Evolutionary conservation across 2,113 vertebrate genomes (phyloP), one percentile per base, ranked within the genome.

Genomic region (Hymenochirus boettgeri): DNA sequence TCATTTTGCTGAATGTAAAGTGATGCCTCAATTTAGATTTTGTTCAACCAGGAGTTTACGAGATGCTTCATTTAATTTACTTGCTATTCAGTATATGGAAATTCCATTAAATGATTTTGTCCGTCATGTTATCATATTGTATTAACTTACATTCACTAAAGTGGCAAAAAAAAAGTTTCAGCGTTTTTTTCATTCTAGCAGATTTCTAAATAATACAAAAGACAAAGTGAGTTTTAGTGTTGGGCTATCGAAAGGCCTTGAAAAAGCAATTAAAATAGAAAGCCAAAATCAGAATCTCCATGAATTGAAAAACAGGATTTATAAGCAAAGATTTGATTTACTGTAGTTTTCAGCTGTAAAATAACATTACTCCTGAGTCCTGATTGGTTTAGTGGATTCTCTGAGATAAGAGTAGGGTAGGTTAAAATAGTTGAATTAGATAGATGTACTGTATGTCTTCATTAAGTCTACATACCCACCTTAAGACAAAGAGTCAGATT

Each of bases 1-100:
- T 22, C 33, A 25, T 46, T 65, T 13, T 57, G 48, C 17, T 17
- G 39, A 42, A 42, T 42, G 39, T 18, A 42, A 42, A 42, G 39
- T 42, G 39, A 42, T 42, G 39, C 39, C 39, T 42, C 39, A 42
- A 42, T 42, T 42, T 42, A 18, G 39, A 42, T 15, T 42, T 42
- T 42, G 13, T 15, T n/a, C 2, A 42, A 5, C 11, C 1, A 12
- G 3, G 3, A 13, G 35, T 18, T 42, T 42, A 15, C n/a, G 15
- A 17, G 5, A 42, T 42, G 6, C 39, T n/a, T 5, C 17, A 42
- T 42, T 17, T 17, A n/a, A 4, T 42, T 1, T 42, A 7, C 17
- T 42, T 42, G 39, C 7, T 42, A 42, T 42, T 42, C 39, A 3
- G 39, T 42, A 42, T n/a, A 15, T n/a, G n/a, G 39, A 13, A 11